phyloP scores from a whole-genome alignment of 2,113 vertebrate species.

The Eira barbara region DNA sequence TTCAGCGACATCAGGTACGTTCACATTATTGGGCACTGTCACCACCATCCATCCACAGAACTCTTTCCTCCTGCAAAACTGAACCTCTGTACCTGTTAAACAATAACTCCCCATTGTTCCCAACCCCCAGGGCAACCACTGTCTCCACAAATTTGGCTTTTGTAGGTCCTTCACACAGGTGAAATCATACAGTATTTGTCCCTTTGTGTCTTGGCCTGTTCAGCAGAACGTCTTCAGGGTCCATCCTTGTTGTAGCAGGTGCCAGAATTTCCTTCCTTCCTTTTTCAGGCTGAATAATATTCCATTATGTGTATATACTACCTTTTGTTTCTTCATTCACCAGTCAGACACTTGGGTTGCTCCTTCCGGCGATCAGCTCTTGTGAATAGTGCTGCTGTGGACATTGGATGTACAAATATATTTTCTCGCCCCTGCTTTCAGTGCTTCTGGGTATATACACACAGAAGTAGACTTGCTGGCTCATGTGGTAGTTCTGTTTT shows the following conservation, averaged over 20 bases:
- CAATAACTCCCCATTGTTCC: background rate
- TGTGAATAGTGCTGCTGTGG: background rate
- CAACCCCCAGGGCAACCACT: too few species aligned
- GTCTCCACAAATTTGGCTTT: background rate
- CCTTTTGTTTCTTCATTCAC: background rate
- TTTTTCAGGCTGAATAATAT: background rate
- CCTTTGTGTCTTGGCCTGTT: background rate
- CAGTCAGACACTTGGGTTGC: background rate
- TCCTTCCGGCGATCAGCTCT: background rate
- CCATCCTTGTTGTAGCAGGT: background rate
- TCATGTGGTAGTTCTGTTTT: background rate
- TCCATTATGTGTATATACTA: background rate
- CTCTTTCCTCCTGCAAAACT: background rate
- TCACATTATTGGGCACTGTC: background rate
- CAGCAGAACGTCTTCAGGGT: background rate
- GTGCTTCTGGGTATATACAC: background rate
- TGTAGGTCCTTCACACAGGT: background rate
- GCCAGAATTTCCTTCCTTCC: background rate
- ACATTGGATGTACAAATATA: background rate
- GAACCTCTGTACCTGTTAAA: background rate
- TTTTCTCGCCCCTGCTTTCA: background rate
- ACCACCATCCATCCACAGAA: background rate
- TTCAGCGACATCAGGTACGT: background rate
- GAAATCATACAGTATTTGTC: background rate
- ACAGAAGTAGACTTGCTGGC: background rate